Conservation (phyloP, 64 coral and sea anemone genomes). For the Montipora sp. region DNA sequence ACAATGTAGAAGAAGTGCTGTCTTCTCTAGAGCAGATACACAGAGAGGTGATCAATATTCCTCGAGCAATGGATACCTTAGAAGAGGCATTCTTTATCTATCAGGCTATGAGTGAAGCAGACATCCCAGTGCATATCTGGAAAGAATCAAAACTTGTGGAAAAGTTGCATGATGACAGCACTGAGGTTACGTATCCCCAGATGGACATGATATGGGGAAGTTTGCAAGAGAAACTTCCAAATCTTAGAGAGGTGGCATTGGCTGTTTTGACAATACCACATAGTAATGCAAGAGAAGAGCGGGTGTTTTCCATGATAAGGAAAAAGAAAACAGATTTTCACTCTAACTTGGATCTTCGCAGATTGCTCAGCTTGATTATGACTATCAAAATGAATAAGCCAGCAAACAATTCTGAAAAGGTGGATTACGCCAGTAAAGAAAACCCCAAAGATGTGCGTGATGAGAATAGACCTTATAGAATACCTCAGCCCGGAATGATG, state of each 20-base stretch:
- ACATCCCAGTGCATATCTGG: background rate
- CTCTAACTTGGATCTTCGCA: too few relatives aligned
- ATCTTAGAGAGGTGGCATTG: slow-evolving; percentile 60
- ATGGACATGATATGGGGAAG: slow-evolving; percentile 32
- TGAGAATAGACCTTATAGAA: too few relatives aligned
- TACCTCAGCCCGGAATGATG: too few relatives aligned
- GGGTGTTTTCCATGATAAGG: slow-evolving; percentile 71
- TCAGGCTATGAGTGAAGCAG: background rate
- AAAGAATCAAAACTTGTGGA: slow-evolving; percentile 34
- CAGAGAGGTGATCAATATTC: too few relatives aligned
- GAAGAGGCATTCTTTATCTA: too few relatives aligned
- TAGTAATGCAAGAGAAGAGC: slow-evolving; percentile 69
- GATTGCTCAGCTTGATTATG: too few relatives aligned
- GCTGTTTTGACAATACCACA: slow-evolving; percentile 52
- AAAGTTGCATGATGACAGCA: slow-evolving; percentile 17
- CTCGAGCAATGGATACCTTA: too few relatives aligned
- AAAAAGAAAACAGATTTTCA: background rate
- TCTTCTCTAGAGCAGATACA: too few relatives aligned
- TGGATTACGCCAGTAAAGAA: background rate
- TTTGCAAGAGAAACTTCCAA: slow-evolving; percentile 54
- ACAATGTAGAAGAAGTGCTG: too few relatives aligned
- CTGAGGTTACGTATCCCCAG: background rate
- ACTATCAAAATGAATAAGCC: too few relatives aligned
- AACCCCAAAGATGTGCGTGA: background rate
- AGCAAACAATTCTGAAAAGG: too few relatives aligned